A percentile compares a stretch with the other conserved stretches of the same genome.
Evolutionary conservation across 1,140 invertebrate species (phyloP).

Genomic region (Cydia strobilella): DNA sequence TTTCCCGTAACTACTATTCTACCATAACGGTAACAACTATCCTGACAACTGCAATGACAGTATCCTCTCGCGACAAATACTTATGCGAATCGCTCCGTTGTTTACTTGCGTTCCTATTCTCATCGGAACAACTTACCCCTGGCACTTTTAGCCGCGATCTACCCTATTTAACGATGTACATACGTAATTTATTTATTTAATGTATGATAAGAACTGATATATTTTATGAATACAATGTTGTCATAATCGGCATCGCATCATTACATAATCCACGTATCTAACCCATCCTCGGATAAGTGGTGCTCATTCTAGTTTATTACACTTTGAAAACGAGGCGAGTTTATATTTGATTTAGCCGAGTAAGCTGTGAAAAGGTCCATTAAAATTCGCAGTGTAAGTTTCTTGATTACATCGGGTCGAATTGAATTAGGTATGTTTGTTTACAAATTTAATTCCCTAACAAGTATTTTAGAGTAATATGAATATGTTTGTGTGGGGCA

Average conservation of each 20-base stretch:
- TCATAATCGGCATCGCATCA: not conserved
- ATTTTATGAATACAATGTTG: too few species aligned
- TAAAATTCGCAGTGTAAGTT: conserved; percentile 31
- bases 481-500: not conserved
- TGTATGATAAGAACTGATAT: too few species aligned
- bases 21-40: too few species aligned
- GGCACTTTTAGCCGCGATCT: too few species aligned
- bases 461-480: conserved; percentile 11
- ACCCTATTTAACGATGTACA: too few species aligned
- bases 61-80: too few species aligned
- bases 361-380: conserved; percentile 37
- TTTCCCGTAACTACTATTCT: too few species aligned
- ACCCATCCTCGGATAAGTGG: conserved; percentile 20
- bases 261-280: not conserved
- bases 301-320: conserved; percentile 38
- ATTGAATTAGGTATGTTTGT: conserved; percentile 27
- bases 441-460: conserved; percentile 24
- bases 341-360: conserved; percentile 36
- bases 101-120: too few species aligned
- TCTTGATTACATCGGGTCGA: conserved; percentile 27
- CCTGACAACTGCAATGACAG: too few species aligned
- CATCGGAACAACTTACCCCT: too few species aligned
- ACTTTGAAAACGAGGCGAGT: conserved; percentile 32
- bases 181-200: too few species aligned
- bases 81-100: too few species aligned